These are phyloP conservation scores for Panthera tigris DNA, from an alignment of 2,113 vertebrate genomes.

Conservation along the genomic window DNA sequence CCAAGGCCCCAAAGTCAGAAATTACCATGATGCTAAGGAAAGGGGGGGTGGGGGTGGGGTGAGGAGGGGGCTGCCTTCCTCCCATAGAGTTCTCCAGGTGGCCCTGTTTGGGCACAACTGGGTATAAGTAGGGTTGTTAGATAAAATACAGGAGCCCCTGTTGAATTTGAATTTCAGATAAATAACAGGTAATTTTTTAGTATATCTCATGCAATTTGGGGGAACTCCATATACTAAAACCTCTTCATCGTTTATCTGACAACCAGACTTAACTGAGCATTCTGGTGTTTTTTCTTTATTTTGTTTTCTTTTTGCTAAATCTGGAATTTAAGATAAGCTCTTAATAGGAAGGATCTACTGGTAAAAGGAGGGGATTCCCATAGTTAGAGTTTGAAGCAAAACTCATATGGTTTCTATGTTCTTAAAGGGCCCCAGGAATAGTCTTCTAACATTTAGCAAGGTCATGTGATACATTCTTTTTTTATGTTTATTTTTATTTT, in stretches of 20 bases:
- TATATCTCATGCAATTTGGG: neutral
- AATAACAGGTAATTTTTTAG: neutral
- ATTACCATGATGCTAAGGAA: neutral
- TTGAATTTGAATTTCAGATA: slow-evolving; percentile 8
- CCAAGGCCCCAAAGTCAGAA: neutral
- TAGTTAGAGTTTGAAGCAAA: neutral
- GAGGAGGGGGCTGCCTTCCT: neutral
- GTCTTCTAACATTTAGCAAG: neutral
- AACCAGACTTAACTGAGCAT: neutral
- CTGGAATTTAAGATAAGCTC: neutral
- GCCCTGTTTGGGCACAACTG: neutral
- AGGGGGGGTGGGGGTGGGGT: too few relatives aligned
- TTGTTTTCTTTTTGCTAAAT: slow-evolving; percentile 30
- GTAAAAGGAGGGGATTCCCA: neutral
- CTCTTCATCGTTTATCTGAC: neutral
- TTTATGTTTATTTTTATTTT: too few relatives aligned
- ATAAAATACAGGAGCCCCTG: neutral
- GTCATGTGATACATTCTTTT: neutral
- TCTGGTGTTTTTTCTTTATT: neutral
- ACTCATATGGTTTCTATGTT: neutral
- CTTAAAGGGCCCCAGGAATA: neutral
- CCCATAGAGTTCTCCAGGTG: neutral
- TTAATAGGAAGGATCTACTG: neutral
- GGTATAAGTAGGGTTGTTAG: neutral
- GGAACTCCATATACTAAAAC: neutral